phyloP scores from a whole-genome alignment of 2,888 invertebrate species.

The Brachylomia viminalis region DNA sequence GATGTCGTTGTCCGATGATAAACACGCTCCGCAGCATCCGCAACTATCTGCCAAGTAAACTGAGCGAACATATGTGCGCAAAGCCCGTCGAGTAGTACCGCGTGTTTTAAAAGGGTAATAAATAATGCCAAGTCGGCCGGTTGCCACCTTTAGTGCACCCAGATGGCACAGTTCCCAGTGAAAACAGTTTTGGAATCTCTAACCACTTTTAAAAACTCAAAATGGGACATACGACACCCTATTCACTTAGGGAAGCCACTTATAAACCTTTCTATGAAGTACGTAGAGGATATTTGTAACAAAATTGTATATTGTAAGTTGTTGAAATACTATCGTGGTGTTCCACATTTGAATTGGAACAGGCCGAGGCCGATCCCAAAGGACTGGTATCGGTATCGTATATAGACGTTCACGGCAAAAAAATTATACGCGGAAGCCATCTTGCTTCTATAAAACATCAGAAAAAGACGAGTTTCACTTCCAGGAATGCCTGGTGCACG shows the following conservation, averaged over 20 bases:
- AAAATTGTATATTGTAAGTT: constrained; percentile 18
- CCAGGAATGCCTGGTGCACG: constrained; percentile 84
- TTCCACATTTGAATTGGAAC: constrained; percentile 78
- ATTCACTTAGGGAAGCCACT: constrained; percentile 27
- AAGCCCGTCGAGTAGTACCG: constrained; percentile 66
- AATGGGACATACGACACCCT: constrained; percentile 39
- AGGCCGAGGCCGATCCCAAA: constrained; percentile 76
- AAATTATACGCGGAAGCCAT: constrained; percentile 83
- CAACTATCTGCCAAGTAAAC: constrained; percentile 66
- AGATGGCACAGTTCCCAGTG: constrained; percentile 85
- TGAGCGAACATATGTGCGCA: constrained; percentile 65
- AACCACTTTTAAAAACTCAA: constrained; percentile 62
- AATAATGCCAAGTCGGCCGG: constrained; percentile 78
- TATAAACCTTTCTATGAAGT: constrained; percentile 11
- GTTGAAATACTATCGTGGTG: constrained; percentile 65
- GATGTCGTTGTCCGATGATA: constrained; percentile 60
- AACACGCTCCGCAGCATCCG: constrained; percentile 57
- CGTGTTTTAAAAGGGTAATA: constrained; percentile 78
- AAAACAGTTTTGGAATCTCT: constrained; percentile 77
- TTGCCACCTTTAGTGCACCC: constrained; percentile 81
- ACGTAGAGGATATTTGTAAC: neutral
- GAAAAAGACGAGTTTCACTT: constrained; percentile 85
- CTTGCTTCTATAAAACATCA: constrained; percentile 79
- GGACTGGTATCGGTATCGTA: constrained; percentile 72
- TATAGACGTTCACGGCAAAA: constrained; percentile 75